Conservation (phyloP, 2,797 vertebrate genomes). For the Hypotaenidia philippensis region DNA sequence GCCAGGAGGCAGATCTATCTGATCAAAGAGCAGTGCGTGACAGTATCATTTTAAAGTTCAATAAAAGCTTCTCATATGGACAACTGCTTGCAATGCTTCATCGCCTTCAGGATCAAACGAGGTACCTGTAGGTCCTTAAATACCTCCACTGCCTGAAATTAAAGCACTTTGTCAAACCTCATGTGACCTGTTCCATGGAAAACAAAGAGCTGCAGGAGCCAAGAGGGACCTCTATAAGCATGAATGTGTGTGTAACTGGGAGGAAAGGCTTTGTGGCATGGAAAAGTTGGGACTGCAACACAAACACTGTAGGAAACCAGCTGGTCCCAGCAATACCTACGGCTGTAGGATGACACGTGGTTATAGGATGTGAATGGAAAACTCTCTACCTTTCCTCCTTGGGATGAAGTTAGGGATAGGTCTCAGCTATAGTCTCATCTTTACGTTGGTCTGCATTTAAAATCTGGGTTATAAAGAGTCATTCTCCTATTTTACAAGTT, state of each 20-base stretch:
- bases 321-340: background rate
- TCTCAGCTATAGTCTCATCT: background rate
- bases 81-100: background rate
- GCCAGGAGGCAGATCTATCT: background rate
- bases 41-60: background rate
- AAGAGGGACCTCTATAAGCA: background rate
- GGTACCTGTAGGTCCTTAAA: background rate
- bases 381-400: background rate
- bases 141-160: background rate
- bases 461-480: background rate
- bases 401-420: background rate
- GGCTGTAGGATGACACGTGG: fast-evolving
- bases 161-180: background rate
- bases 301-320: background rate
- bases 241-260: fast-evolving
- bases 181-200: background rate
- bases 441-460: background rate
- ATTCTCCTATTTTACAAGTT: background rate
- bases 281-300: background rate
- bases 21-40: constrained; percentile 16
- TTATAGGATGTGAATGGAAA: background rate
- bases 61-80: background rate
- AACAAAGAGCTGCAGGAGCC: background rate
- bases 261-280: background rate
- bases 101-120: background rate